Evolutionary conservation across 23 tunicate species (phyloP), one percentile per base, ranked within the genome.

Genomic region (Halocynthia aurantium): DNA sequence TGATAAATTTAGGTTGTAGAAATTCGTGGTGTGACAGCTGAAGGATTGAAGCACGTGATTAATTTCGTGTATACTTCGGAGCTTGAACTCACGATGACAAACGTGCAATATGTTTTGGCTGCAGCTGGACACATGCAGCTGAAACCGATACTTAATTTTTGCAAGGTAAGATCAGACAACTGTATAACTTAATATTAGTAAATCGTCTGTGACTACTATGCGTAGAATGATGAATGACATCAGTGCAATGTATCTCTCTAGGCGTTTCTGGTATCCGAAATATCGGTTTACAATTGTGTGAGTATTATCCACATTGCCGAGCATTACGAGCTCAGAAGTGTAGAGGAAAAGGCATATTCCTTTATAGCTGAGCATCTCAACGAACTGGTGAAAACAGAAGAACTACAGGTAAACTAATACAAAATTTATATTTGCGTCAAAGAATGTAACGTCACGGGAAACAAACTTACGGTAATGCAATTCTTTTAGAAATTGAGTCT

Each of bases 251-350:
- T 22, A 19, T 77, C 64, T 8, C 53, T 83, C 20, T 53, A 92
- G 98, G 85, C 98, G 7, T 92, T 92, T 70, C 67, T 92, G 55
- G 61, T 86, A 18, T 77, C 90, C 17, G 99, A 96, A 61, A 96
- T 96, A 51, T 96, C 99, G 19, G 99, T 96, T 7, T 96, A 89
- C 93, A 96, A 96, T 64, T 96, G 99, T 76, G 99, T 96, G 19
- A 95, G 86, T 52, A 84, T 96, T 72, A 96, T 96, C 54, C 99
- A 96, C 56, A 96, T 96, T 57, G 95, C 99, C 19, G 99, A 96
- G 73, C 88, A 96, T 18, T 96, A 85, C 73, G 83, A 82, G 50
- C 80, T 96, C 55, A 60, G 52, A 17, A 78, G 87, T 44, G 99
- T 96, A 12, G 99, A 96, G 70, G 99, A 96, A 6, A 96, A 96